Conservation (phyloP, 2,113 vertebrate species). For the Apeltes quadracus region DNA sequence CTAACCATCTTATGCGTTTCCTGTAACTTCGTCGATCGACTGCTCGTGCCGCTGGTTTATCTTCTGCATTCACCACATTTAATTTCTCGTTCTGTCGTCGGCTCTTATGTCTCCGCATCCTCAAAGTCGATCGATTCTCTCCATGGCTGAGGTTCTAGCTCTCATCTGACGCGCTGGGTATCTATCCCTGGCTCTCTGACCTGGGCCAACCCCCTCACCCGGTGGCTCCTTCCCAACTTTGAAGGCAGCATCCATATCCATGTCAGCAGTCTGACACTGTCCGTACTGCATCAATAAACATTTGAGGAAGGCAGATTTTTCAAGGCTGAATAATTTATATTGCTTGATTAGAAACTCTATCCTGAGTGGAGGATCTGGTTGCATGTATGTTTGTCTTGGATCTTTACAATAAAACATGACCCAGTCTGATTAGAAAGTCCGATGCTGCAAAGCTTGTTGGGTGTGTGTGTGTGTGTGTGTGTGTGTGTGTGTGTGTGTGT, state of each 20-base stretch:
- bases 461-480: slow-evolving; percentile 23
- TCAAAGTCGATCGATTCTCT: slow-evolving; percentile 75
- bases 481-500: background rate
- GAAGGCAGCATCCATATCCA: slow-evolving; percentile 84
- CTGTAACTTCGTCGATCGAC: slow-evolving; percentile 35
- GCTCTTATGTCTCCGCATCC: slow-evolving; percentile 57
- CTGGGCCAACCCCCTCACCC: slow-evolving; percentile 61
- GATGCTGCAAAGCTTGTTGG: slow-evolving; percentile 20
- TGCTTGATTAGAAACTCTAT: slow-evolving; percentile 85
- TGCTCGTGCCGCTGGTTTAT: slow-evolving; percentile 53
- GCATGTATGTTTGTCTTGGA: slow-evolving; percentile 81
- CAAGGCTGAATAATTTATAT: slow-evolving; percentile 86
- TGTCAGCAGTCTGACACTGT: slow-evolving; percentile 74
- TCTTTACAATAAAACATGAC: slow-evolving; percentile 82
- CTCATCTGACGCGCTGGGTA: slow-evolving; percentile 57
- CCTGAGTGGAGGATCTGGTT: slow-evolving; percentile 79
- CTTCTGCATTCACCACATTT: slow-evolving; percentile 45
- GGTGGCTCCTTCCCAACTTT: slow-evolving; percentile 76
- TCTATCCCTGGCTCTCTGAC: slow-evolving; percentile 66
- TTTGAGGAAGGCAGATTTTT: slow-evolving; percentile 84
- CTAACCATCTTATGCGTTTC: slow-evolving; percentile 19
- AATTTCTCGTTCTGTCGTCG: slow-evolving; percentile 34
- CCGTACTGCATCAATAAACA: slow-evolving; percentile 86
- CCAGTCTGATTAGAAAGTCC: slow-evolving; percentile 72
- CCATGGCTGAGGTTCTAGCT: slow-evolving; percentile 52